These are phyloP conservation scores for Drosophila seguyi DNA, from an alignment of 1,140 invertebrate species.

Conservation along the genomic window DNA sequence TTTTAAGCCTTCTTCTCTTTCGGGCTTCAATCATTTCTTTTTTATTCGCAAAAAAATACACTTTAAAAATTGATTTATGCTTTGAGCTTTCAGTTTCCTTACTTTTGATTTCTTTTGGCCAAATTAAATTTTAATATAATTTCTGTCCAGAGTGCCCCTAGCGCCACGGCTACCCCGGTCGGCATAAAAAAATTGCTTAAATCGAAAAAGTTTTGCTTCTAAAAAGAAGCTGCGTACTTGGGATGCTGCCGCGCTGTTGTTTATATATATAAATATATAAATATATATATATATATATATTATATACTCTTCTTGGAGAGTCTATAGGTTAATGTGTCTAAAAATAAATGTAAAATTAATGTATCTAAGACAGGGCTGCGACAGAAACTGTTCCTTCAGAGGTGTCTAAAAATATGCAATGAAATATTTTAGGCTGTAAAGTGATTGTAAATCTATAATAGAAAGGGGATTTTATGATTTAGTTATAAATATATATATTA, in stretches of 20 bases:
- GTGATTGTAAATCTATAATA: background rate
- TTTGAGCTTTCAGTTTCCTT: background rate
- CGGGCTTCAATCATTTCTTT: background rate
- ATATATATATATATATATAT: too few species aligned
- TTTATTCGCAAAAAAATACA: constrained; percentile 7
- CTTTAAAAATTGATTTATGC: constrained; percentile 3
- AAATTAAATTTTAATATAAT: constrained; percentile 15
- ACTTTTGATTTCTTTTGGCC: constrained; percentile 11
- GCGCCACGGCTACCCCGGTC: constrained; percentile 5
- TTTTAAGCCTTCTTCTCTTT: background rate
- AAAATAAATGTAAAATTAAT: background rate
- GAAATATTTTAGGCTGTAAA: background rate
- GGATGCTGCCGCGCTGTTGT: constrained; percentile 12
- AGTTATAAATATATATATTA: too few species aligned
- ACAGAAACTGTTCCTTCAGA: background rate
- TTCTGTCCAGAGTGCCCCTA: constrained; percentile 4
- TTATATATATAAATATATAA: constrained; percentile 22
- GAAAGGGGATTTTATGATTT: too few species aligned
- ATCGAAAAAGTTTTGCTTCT: constrained; percentile 74
- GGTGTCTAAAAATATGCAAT: background rate
- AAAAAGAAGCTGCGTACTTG: constrained; percentile 22
- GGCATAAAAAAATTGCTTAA: constrained; percentile 75
- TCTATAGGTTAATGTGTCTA: background rate
- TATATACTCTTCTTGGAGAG: background rate
- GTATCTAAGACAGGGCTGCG: background rate